Conservation (phyloP, 2,113 vertebrate genomes). For the Phyllostomus discolor region DNA sequence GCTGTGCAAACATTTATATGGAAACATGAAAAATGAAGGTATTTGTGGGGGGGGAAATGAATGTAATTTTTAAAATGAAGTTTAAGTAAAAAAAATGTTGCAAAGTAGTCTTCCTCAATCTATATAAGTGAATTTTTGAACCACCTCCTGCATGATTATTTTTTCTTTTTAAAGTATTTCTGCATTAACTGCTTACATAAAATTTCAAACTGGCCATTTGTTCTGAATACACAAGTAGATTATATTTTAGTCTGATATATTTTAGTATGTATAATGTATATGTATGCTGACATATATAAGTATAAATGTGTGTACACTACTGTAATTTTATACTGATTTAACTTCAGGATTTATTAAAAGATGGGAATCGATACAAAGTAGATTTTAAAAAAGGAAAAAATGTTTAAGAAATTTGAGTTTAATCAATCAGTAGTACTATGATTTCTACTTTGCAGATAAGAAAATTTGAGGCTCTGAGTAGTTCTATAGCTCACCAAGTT, state of each 20-base stretch:
- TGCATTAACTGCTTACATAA: slow-evolving; percentile 12
- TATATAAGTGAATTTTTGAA: neutral
- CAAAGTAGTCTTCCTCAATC: neutral
- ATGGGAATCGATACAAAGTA: neutral
- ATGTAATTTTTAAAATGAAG: neutral
- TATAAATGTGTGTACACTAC: neutral
- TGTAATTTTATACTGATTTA: slow-evolving; percentile 2
- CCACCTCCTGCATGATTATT: neutral
- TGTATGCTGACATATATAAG: neutral
- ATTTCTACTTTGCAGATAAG: neutral
- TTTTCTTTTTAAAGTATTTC: slow-evolving; percentile 24
- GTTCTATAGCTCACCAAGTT: neutral
- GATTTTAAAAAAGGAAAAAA: neutral
- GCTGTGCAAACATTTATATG: neutral
- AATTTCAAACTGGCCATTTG: neutral
- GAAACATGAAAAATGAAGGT: slow-evolving; percentile 3
- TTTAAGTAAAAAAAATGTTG: slow-evolving; percentile 13
- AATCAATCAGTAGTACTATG: neutral
- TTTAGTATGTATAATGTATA: neutral
- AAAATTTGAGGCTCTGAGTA: neutral
- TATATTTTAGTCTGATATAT: neutral
- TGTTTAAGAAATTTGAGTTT: neutral
- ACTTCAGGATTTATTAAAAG: neutral
- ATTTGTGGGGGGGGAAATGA: neutral
- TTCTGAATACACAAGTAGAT: neutral